Evolutionary conservation across 1,140 invertebrate genomes (phyloP).

Genomic region (Drosophila neocordata): DNA sequence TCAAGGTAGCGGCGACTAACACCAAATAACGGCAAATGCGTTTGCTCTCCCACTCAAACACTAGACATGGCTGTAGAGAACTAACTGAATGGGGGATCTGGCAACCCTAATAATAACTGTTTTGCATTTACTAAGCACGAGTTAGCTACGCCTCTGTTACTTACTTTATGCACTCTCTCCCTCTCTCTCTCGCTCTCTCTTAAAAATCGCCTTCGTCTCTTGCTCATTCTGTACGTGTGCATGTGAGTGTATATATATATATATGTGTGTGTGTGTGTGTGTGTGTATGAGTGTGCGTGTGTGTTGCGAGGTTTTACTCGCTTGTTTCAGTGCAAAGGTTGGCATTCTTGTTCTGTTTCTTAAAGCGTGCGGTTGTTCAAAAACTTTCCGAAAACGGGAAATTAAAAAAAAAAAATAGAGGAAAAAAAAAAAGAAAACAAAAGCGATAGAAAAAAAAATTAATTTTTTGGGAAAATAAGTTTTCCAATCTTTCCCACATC

Average conservation of each 20-base stretch:
- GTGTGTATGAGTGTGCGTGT: constrained; percentile 14
- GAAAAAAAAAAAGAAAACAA: not conserved
- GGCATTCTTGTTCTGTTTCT: constrained; percentile 82
- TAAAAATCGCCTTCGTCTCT: not conserved
- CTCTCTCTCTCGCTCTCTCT: constrained; percentile 23
- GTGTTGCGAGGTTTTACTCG: constrained; percentile 61
- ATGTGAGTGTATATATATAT: not conserved
- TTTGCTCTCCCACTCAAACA: constrained; percentile 2
- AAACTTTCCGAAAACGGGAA: constrained; percentile 43
- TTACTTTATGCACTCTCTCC: constrained; percentile 13
- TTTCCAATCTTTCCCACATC: not conserved
- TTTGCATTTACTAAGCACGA: too few species aligned
- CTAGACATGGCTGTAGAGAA: not conserved
- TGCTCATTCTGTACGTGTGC: constrained; percentile 11
- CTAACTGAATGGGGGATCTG: not conserved
- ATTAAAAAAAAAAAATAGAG: constrained; percentile 9
- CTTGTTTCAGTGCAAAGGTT: constrained; percentile 66
- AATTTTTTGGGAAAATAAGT: constrained; percentile 15
- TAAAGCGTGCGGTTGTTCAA: constrained; percentile 77
- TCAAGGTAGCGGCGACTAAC: not conserved
- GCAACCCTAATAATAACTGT: too few species aligned
- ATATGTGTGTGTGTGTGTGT: constrained; percentile 3
- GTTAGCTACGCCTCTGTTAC: not conserved
- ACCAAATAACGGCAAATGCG: constrained; percentile 31
- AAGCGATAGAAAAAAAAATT: constrained; percentile 12